phyloP scores from a whole-genome alignment of 2,113 vertebrate species.

The Accipiter cooperii region DNA sequence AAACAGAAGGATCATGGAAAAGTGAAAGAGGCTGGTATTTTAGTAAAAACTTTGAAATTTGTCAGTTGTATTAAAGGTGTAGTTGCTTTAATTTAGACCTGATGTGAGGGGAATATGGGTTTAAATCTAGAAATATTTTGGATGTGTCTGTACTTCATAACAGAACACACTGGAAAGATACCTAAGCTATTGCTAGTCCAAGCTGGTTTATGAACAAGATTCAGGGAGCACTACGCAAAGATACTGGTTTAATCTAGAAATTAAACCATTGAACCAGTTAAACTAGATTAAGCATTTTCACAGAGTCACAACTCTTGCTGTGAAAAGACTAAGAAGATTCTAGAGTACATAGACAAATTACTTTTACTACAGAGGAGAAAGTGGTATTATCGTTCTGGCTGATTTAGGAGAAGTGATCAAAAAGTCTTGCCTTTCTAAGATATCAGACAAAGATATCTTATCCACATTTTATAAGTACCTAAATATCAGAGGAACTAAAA shows the following conservation, averaged over 20 bases:
- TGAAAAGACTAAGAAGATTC: neutral
- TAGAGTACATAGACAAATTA: neutral
- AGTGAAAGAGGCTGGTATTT: neutral
- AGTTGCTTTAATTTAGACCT: neutral
- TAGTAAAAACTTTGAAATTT: neutral
- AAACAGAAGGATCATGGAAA: neutral
- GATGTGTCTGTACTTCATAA: neutral
- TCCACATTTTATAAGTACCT: neutral
- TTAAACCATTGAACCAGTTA: neutral
- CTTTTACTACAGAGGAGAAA: neutral
- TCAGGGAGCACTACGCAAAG: neutral
- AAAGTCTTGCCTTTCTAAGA: neutral
- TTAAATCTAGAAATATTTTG: neutral
- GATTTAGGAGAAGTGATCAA: neutral
- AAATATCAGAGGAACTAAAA: neutral
- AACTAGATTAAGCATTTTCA: neutral
- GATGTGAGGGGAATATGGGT: neutral
- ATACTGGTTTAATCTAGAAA: neutral
- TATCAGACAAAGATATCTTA: neutral
- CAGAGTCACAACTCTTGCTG: neutral
- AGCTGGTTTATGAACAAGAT: neutral
- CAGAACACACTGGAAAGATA: neutral
- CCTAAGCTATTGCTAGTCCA: neutral
- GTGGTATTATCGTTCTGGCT: neutral
- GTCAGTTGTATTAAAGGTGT: neutral